Conservation (phyloP, 2,113 vertebrate genomes). For the Myiagra hebetior region DNA sequence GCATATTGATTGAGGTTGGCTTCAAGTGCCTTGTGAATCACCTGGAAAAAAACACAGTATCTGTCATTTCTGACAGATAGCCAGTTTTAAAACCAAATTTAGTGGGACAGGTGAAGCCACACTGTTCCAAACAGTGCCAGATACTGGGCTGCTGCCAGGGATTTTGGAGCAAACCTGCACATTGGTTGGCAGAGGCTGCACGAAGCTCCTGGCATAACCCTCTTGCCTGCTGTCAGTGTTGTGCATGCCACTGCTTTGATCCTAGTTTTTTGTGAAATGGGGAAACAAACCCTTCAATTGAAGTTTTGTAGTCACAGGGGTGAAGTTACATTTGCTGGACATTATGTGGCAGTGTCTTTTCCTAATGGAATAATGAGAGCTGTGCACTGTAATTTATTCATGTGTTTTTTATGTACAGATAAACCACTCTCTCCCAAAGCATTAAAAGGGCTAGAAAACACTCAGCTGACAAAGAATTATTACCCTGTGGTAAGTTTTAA, state of each 20-base stretch:
- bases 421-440: slow-evolving; percentile 92
- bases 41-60: neutral
- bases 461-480: slow-evolving; percentile 95
- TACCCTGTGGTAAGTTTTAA: slow-evolving; percentile 88
- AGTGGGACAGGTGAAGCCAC: neutral
- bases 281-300: neutral
- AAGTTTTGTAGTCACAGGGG: neutral
- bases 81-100: neutral
- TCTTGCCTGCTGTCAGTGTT: rapidly evolving
- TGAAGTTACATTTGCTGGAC: neutral
- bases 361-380: neutral
- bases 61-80: neutral
- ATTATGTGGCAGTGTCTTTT: neutral
- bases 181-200: neutral
- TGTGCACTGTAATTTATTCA: neutral
- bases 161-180: neutral
- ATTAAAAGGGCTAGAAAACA: slow-evolving; percentile 80
- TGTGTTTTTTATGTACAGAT: slow-evolving; percentile 73
- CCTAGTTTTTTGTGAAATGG: neutral
- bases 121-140: neutral
- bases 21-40: neutral
- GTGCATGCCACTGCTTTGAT: neutral
- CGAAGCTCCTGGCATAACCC: rapidly evolving
- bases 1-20: neutral
- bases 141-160: neutral